Percentiles rank a stretch among this genome's conserved stretches.
Evolutionary conservation across 1,140 invertebrate genomes (phyloP).

Genomic region (Eupeodes corollae): DNA sequence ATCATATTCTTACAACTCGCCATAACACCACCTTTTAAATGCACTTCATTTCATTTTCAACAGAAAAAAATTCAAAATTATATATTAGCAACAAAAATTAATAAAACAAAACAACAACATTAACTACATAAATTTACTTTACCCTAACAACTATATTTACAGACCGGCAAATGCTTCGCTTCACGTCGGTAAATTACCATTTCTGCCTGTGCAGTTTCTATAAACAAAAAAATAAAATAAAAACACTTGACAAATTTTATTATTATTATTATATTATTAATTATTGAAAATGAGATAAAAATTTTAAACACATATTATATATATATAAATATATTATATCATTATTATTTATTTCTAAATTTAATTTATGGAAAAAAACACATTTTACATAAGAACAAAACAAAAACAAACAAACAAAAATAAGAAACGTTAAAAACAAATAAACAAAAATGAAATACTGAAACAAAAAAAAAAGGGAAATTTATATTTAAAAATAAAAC

Average conservation of each 20-base stretch:
- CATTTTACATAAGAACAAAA: no score
- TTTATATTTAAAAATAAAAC: neutral
- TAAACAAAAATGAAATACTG: no score
- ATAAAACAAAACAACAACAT: slow-evolving; percentile 4
- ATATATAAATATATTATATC: neutral
- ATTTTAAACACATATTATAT: neutral
- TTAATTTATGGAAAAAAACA: neutral
- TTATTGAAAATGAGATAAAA: neutral
- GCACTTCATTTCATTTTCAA: no score
- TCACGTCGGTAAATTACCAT: slow-evolving; percentile 33
- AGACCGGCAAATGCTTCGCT: slow-evolving; percentile 32
- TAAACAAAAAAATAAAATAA: slow-evolving; percentile 17
- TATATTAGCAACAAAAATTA: neutral
- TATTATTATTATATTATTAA: neutral
- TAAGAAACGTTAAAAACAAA: neutral
- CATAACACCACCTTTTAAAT: no score
- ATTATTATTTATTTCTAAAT: neutral
- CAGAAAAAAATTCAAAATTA: no score
- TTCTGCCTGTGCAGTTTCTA: slow-evolving; percentile 33
- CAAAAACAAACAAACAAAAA: no score
- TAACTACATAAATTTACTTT: slow-evolving; percentile 3
- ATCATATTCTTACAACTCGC: no score
- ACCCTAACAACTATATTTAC: slow-evolving; percentile 18
- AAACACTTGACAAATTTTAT: slow-evolving; percentile 1
- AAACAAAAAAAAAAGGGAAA: neutral